phyloP scores from a whole-genome alignment of 2,113 vertebrate genomes.

The Prolemur simus region DNA sequence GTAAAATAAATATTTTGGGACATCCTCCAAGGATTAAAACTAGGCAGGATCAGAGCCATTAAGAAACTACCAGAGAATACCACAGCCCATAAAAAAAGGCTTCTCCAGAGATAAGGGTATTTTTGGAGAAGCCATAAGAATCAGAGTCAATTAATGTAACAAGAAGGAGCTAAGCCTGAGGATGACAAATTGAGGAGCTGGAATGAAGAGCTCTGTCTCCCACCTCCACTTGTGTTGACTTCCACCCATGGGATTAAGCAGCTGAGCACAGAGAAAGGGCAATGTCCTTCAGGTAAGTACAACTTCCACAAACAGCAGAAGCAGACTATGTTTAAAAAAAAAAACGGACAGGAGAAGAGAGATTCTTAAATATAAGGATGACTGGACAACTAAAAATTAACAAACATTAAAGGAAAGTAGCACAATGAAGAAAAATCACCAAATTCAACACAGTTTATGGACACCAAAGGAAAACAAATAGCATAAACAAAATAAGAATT shows the following conservation, averaged over 20 bases:
- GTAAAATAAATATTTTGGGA: conserved; percentile 26
- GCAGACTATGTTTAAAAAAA: neutral
- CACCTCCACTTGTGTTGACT: neutral
- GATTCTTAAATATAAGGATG: neutral
- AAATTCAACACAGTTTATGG: neutral
- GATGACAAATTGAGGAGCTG: neutral
- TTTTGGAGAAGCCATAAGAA: neutral
- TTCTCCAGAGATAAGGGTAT: neutral
- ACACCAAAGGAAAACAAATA: neutral
- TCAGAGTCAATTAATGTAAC: neutral
- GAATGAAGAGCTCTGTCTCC: neutral
- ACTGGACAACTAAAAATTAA: neutral
- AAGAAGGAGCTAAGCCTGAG: neutral
- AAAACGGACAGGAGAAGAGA: neutral
- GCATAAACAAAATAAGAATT: neutral
- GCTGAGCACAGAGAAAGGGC: neutral
- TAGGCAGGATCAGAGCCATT: neutral
- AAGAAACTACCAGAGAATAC: neutral
- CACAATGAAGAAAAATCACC: neutral
- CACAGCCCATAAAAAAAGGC: neutral
- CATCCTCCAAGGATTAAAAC: neutral
- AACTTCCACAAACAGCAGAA: neutral
- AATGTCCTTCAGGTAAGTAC: neutral
- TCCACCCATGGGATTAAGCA: neutral
- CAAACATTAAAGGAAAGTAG: neutral